Conservation (phyloP, 2,113 vertebrate genomes). For the Seriola dumerili region DNA sequence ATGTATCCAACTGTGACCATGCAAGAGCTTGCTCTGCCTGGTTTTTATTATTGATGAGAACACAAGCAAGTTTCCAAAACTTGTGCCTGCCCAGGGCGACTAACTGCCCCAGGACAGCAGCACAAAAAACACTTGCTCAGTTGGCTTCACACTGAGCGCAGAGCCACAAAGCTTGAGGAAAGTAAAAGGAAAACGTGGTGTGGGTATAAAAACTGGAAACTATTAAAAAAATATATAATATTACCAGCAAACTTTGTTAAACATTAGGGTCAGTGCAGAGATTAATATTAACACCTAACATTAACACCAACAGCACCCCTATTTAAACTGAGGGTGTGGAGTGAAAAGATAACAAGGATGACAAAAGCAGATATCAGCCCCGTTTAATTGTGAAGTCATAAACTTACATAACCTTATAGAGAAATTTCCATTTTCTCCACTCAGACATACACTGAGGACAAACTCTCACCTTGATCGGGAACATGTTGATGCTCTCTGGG, state of each 20-base stretch:
- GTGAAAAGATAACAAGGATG: background rate
- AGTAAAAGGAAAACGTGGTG: slow-evolving; percentile 5
- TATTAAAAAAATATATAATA: background rate
- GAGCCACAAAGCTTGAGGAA: background rate
- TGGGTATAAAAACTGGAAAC: background rate
- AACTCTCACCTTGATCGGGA: slow-evolving; percentile 90
- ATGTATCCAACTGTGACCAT: background rate
- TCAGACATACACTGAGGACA: background rate
- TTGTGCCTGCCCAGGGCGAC: background rate
- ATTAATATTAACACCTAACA: background rate
- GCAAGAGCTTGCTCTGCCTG: background rate
- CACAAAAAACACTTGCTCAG: background rate
- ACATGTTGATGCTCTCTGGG: slow-evolving; percentile 93
- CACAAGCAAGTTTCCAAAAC: slow-evolving; percentile 28
- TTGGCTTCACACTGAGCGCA: background rate
- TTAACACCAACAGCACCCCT: background rate
- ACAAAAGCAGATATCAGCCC: background rate
- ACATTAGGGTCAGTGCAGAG: background rate
- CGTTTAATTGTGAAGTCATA: no score
- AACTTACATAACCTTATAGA: no score
- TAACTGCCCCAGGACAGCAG: slow-evolving; percentile 27
- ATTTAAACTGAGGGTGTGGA: background rate
- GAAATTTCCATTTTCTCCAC: background rate
- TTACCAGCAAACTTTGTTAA: background rate
- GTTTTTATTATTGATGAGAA: slow-evolving; percentile 45